phyloP scores from a whole-genome alignment of 1,140 invertebrate species.

The Heliothis virescens region DNA sequence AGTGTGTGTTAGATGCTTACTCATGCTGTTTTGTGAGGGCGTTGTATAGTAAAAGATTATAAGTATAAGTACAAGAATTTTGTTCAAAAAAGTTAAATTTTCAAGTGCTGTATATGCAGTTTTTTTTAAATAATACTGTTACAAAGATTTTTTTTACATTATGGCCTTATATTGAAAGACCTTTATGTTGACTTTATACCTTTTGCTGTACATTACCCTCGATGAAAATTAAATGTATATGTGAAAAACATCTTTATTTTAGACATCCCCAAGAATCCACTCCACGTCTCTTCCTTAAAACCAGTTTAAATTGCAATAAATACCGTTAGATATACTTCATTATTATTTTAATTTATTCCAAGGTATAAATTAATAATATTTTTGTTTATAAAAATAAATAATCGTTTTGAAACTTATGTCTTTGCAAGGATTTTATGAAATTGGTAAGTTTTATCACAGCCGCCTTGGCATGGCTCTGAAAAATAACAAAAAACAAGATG shows the following conservation, averaged over 20 bases:
- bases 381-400: conserved; percentile 36
- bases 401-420: conserved; percentile 64
- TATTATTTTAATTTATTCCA: conserved; percentile 14
- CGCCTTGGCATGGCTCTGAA: conserved; percentile 57
- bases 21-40: neutral
- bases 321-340: neutral
- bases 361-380: conserved; percentile 34
- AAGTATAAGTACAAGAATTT: no score
- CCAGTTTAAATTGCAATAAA: neutral
- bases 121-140: neutral
- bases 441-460: conserved; percentile 72
- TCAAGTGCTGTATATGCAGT: no score
- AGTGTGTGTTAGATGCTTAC: conserved; percentile 24
- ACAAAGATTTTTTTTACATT: no score
- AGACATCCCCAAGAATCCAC: conserved; percentile 3
- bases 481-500: conserved; percentile 60
- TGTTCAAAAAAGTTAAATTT: no score
- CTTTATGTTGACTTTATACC: no score
- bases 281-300: conserved; percentile 17
- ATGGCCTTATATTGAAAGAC: no score
- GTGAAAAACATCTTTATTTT: conserved; percentile 21
- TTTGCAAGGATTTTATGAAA: conserved; percentile 83
- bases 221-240: conserved; percentile 4
- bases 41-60: neutral
- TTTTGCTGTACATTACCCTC: conserved; percentile 5